Base-by-base conservation (phyloP, 2,888 invertebrate species). In the Melikaiella ostensackeni region DNA sequence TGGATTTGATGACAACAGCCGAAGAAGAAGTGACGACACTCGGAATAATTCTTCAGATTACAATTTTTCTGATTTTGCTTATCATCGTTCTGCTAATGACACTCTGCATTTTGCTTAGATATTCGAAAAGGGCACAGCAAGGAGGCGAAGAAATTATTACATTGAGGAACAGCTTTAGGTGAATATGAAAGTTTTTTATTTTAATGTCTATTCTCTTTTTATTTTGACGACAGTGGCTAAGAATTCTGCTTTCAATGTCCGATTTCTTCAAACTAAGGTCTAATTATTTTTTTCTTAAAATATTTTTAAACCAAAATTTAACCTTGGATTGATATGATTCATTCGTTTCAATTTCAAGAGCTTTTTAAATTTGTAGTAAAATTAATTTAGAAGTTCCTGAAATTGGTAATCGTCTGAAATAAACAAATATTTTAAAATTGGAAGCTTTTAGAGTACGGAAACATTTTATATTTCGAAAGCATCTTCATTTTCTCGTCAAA, bases 121-220 rank as follows among this genome's bases (percentile, higher is more conserved):
- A 94, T 81, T 94, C 95, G 35, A 94, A 94, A 84, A 94, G 95
- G 87, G 92, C 94, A 1, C 93, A 94, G 82, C 94, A 94, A 66
- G 93, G 94, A 82, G 94, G 94, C 42, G 94, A 95, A 79, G 95
- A 95, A 89, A 94, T 95, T 85, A 94, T 95, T 83, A 95, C 94
- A 11, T 92, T 95, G 74, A 92, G 95, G 66, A 94, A 94, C 85
- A 95, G 95, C 35, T 92, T 95, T 85, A 94, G 95, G 94, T 94
- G 92, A 90, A 85, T 87, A 81, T 38, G 19, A 50, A 42, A 13
- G 21, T 55, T 64, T 27, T 4, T 8, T n/a, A 24, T 33, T 61
- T 33, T 55, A 9, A 27, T 61, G 19, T 57, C 13, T 7, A 64
- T 27, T 30, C 57, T 8, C 21, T 19, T 35, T 19, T 50, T 62